Conservation (phyloP, 1,140 invertebrate species). For the Pachypsylla venusta region DNA sequence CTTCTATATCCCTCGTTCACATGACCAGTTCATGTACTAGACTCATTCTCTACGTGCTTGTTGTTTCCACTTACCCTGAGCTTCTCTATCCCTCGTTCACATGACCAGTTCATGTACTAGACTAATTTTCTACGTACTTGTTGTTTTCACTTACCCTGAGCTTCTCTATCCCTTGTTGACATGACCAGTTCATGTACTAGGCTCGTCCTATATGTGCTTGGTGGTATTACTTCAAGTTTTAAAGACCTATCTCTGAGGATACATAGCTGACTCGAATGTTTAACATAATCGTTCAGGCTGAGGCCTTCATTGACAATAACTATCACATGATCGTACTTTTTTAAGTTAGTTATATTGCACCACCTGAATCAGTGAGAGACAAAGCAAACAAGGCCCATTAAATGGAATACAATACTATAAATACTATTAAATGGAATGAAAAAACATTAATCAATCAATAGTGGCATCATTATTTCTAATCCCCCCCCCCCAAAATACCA, state of each 20-base stretch:
- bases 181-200: conserved; percentile 56
- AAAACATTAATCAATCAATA: too few species aligned
- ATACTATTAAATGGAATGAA: not conserved
- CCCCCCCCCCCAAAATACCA: too few species aligned
- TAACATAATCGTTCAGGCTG: conserved; percentile 51
- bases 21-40: too few species aligned
- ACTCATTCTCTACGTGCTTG: too few species aligned
- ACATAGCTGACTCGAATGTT: conserved; percentile 44
- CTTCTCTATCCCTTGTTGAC: conserved; percentile 46
- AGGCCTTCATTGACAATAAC: conserved; percentile 63
- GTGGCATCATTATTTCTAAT: too few species aligned
- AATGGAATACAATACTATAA: conserved; percentile 7
- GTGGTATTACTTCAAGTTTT: conserved; percentile 55
- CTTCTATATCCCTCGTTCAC: too few species aligned
- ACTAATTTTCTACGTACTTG: conserved; percentile 47
- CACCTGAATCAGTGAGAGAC: conserved; percentile 47
- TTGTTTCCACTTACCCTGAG: conserved; percentile 39
- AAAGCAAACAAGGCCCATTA: conserved; percentile 12
- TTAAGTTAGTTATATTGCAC: conserved; percentile 61
- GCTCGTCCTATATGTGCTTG: conserved; percentile 48
- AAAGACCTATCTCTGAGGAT: conserved; percentile 42
- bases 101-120: conserved; percentile 58
- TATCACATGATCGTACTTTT: conserved; percentile 48
- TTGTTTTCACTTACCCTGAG: conserved; percentile 39
- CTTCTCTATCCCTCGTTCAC: conserved; percentile 46